Conservation (phyloP, 2,113 vertebrate species). For the Podarcis cretensis region DNA sequence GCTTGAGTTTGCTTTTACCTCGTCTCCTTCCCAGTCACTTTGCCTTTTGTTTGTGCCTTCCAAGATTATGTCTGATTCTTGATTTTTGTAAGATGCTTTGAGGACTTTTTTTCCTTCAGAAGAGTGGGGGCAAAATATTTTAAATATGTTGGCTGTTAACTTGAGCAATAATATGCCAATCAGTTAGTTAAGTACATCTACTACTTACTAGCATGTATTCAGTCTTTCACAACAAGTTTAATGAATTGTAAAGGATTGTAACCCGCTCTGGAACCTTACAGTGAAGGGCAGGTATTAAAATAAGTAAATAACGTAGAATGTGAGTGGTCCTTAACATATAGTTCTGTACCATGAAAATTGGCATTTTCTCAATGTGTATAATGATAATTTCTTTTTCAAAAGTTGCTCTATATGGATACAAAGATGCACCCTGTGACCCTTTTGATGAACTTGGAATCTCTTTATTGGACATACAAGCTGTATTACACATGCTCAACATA, state of each 20-base stretch:
- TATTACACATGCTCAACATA: background rate
- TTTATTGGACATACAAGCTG: conserved; percentile 29
- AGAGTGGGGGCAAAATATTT: no score
- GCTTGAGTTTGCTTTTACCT: no score
- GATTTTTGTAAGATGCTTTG: no score
- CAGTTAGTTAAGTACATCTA: background rate
- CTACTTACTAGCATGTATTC: background rate
- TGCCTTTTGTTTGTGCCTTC: no score
- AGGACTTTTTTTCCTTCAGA: no score
- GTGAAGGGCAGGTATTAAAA: no score
- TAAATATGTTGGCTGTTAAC: background rate
- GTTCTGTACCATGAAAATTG: background rate
- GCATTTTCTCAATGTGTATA: background rate
- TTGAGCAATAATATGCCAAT: rapidly evolving
- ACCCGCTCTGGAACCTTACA: no score
- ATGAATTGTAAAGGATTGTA: no score
- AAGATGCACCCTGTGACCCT: background rate
- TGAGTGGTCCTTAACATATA: background rate
- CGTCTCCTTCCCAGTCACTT: no score
- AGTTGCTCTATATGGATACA: background rate
- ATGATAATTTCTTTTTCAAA: background rate
- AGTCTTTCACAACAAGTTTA: background rate
- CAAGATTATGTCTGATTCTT: no score
- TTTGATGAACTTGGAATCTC: conserved; percentile 45
- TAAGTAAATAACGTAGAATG: background rate